Evolutionary conservation across 2,888 invertebrate species (phyloP), one percentile per base, ranked within the genome.

Genomic region (Acronicta alni): DNA sequence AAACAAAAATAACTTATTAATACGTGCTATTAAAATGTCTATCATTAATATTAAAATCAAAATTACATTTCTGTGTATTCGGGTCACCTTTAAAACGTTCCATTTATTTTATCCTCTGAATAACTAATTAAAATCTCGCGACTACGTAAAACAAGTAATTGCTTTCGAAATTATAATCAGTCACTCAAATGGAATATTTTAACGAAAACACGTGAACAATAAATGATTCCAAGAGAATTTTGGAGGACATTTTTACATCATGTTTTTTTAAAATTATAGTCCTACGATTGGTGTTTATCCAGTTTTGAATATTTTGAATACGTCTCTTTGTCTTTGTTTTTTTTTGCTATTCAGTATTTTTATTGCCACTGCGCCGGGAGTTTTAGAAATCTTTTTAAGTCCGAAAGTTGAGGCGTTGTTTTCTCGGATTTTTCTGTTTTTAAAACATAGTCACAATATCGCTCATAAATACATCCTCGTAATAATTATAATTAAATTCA

Each of bases 101-200:
- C 0, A 12, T 17, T 52, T 35, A 45, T 53, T 44, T 44, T 30
- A 48, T 18, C n/a, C 9, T 20, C 14, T 4, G 20, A 44, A 41
- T 42, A 41, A 32, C 9, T 48, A 14, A 68, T 42, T 38, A 37
- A 49, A 46, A 44, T 67, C 16, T 23, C 35, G 23, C 15, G 39
- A 44, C 16, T 39, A 26, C 43, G 20, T 15, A 48, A 35, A 44
- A 45, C 17, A n/a, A 32, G 20, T 42, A 47, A 44, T 30, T 41
- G 26, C 38, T 39, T 26, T 26, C n/a, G n/a, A 46, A 18, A 18
- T 61, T 53, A 48, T 23, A 48, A 44, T 17, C 39, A 45, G 37
- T 37, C 30, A 26, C 23, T 43, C 42, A 51, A 54, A 54, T 26
- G 41, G 18, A 54, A 60, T 39, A 39, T 35, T 30, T 35, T 35